phyloP scores from a whole-genome alignment of 2,113 vertebrate genomes.

The Gavialis gangeticus region DNA sequence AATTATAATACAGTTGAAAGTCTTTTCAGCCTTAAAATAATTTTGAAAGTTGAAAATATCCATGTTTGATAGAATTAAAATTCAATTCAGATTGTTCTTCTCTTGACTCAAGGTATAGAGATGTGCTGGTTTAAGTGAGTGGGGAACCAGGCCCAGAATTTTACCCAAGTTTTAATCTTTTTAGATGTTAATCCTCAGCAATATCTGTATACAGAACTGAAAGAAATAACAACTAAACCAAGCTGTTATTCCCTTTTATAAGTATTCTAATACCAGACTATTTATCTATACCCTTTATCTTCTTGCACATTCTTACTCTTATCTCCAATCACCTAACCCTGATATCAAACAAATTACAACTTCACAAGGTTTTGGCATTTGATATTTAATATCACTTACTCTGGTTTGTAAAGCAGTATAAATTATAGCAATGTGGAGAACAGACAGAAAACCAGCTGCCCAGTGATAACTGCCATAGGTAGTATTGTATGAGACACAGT shows the following conservation, averaged over 20 bases:
- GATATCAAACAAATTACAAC: background rate
- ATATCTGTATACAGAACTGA: background rate
- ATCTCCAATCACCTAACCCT: background rate
- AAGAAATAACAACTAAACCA: background rate
- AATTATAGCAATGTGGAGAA: no score
- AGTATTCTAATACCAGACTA: background rate
- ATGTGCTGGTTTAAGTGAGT: background rate
- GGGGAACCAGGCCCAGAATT: background rate
- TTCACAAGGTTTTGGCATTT: background rate
- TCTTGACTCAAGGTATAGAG: background rate
- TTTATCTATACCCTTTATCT: background rate
- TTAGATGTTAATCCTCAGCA: background rate
- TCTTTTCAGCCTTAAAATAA: slow-evolving; percentile 12
- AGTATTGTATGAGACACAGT: no score
- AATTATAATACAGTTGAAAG: background rate
- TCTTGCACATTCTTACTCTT: background rate
- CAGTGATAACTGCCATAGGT: no score
- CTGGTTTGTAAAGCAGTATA: no score
- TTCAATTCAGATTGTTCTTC: no score
- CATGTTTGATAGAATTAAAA: background rate
- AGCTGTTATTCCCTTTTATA: background rate
- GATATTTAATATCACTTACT: no score
- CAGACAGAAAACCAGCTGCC: no score
- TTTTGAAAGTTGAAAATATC: no score
- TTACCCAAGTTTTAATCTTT: background rate